Percentiles rank a stretch among this genome's conserved stretches.
Conservation (phyloP, 1,140 invertebrate genomes). For the Lepidurus packardi region DNA sequence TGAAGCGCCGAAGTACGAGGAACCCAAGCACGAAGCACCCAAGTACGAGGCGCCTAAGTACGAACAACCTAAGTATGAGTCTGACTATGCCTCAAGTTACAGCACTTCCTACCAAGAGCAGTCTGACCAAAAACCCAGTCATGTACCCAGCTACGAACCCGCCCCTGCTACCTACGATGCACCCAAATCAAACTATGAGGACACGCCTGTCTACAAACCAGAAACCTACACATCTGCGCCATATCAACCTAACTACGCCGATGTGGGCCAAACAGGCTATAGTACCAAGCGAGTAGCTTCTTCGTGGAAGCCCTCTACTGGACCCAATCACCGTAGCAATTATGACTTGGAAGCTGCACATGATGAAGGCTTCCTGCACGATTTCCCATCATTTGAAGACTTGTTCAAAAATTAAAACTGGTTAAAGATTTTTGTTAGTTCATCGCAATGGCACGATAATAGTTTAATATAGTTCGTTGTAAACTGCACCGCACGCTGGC, state of each 20-base stretch:
- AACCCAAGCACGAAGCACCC: not conserved
- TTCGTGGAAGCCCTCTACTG: not conserved
- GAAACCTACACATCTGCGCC: not conserved
- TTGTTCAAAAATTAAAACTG: not conserved
- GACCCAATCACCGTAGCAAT: not conserved
- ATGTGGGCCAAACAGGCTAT: not conserved
- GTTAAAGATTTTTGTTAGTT: no score
- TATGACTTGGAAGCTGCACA: not conserved
- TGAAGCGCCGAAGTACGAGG: slow-evolving; percentile 6
- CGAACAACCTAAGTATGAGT: not conserved
- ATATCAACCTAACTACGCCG: not conserved
- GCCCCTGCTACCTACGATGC: not conserved
- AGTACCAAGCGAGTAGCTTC: not conserved
- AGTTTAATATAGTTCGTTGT: no score
- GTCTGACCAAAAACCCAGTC: not conserved
- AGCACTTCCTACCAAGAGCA: not conserved
- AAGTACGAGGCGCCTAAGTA: not conserved
- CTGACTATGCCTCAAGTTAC: not conserved
- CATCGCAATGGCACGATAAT: no score
- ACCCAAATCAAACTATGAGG: not conserved
- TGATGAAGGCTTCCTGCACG: not conserved
- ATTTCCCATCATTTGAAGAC: not conserved
- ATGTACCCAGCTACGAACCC: not conserved
- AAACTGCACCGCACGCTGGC: no score
- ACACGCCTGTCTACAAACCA: not conserved